phyloP scores from a whole-genome alignment of 2,888 invertebrate genomes.

The Sialis lutaria region DNA sequence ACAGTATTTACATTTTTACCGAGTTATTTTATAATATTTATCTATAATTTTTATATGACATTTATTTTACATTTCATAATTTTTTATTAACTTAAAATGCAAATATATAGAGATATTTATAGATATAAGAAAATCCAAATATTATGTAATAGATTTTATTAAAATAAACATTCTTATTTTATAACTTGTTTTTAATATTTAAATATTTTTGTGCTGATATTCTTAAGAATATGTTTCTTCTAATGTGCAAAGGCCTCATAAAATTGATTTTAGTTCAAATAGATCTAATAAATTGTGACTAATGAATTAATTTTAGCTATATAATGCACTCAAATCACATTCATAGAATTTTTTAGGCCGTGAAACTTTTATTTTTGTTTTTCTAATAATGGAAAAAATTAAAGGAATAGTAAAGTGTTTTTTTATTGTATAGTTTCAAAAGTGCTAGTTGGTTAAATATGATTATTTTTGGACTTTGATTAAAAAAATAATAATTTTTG shows the following conservation, averaged over 20 bases:
- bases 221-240: no score
- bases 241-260: background rate
- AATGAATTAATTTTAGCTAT: background rate
- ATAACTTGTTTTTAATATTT: background rate
- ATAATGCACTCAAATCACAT: background rate
- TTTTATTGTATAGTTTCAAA: no score
- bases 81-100: constrained; percentile 1
- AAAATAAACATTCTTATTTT: background rate
- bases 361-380: background rate
- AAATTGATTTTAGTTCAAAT: background rate
- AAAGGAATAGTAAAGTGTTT: no score
- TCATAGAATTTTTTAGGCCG: no score
- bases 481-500: no score
- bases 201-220: background rate
- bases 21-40: background rate
- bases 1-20: no score
- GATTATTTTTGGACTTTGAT: no score
- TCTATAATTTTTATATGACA: background rate
- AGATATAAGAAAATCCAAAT: background rate
- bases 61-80: constrained; percentile 1
- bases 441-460: no score
- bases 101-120: background rate
- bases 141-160: background rate
- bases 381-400: no score
- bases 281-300: background rate